Evolutionary conservation across 2,888 invertebrate genomes (phyloP), one percentile per base, ranked within the genome.

Genomic region (Pecten maximus): DNA sequence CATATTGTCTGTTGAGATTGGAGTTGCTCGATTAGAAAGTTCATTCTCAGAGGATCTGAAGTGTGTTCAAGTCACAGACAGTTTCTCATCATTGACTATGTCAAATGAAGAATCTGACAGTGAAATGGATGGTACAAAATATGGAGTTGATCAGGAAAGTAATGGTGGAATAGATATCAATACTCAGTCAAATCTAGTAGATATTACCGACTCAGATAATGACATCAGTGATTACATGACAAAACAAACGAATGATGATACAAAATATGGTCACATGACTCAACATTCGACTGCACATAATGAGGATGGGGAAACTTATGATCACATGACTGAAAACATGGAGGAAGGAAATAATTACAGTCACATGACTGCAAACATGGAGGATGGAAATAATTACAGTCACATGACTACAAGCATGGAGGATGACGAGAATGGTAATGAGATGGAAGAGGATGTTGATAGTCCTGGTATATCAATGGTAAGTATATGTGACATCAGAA

Each of bases 1-100:
- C 35, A 74, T 74, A 15, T 74, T 74, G 28, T 74, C 89, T 8
- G 88, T 91, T 50, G 91, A 91, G 54, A 89, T 91, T n/a, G 91
- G 91, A 28, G 88, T 91, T 15, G 91, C 91, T 12, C 87, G 90
- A 40, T 35, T 89, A 39, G 87, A 90, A n/a, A 87, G 54, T n/a
- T 86, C 74, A 15, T 90, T 74, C 28, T 90, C 87, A 40, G 87
- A 90, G 23, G 90, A 91, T 40, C 89, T 90, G 54, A 88, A 90
- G 28, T 88, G 90, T 60, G 90, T 87, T n/a, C 87, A 50, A 40
- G 90, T 88, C 28, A 35, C 74, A 35, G 74, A 74, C 4, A 74
- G 74, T 23, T 74, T 74, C 2, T 74, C 74, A 35, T 35, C 74
- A 35, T 74, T 74, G 28, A 28, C n/a, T 28, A 28, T 74, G 28